phyloP scores from a whole-genome alignment of 1,140 invertebrate genomes.

The Gonioctena quinquepunctata region DNA sequence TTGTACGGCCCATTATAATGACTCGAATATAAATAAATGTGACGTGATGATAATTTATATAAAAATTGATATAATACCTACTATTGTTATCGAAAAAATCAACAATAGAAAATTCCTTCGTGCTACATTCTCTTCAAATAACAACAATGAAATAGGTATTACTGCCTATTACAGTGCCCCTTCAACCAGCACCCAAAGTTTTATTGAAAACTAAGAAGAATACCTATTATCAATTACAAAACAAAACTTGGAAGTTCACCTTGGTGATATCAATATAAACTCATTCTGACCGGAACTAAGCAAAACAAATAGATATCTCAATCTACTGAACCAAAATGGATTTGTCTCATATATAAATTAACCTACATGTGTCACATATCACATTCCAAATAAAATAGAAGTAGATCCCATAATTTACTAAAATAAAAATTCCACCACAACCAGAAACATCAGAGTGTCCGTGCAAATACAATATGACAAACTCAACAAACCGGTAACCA shows the following conservation, averaged over 20 bases:
- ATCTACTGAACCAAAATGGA: neutral
- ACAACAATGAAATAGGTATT: neutral
- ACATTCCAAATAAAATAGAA: too few relatives aligned
- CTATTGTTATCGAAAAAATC: neutral
- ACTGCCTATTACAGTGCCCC: neutral
- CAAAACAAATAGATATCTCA: neutral
- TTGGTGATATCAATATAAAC: neutral
- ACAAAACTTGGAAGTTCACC: neutral
- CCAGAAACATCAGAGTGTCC: too few relatives aligned
- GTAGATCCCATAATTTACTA: too few relatives aligned
- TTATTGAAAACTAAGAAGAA: neutral
- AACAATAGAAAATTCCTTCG: neutral
- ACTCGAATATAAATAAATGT: neutral
- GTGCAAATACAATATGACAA: too few relatives aligned
- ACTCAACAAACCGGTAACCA: too few relatives aligned
- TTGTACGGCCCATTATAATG: neutral
- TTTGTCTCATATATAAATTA: neutral
- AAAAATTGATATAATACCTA: neutral
- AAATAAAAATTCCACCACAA: too few relatives aligned
- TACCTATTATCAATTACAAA: neutral
- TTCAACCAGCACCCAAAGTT: neutral
- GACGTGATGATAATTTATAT: neutral
- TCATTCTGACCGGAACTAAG: neutral
- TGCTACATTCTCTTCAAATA: neutral
- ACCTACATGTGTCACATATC: neutral